Percentiles rank a stretch among this genome's conserved stretches.
These are phyloP conservation scores for Myiagra hebetior DNA, from an alignment of 2,113 vertebrate species.

Conservation along the genomic window DNA sequence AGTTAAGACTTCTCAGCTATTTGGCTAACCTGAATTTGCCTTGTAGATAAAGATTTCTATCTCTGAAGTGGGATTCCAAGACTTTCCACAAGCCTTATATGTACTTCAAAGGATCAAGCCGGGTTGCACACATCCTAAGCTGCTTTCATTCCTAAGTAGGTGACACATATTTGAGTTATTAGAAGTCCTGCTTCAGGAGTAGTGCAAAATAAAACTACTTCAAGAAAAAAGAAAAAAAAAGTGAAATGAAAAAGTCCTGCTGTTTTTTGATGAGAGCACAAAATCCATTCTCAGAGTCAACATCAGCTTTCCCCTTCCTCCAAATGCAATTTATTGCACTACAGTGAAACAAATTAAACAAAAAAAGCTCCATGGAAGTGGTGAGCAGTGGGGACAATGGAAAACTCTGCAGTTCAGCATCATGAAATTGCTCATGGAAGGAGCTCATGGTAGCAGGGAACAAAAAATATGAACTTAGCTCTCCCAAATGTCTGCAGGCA, in stretches of 20 bases:
- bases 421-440: background rate
- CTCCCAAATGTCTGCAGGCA: background rate
- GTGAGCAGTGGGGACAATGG: background rate
- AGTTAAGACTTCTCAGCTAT: background rate
- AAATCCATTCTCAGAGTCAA: background rate
- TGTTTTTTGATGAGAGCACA: background rate
- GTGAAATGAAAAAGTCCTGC: too few species aligned
- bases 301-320: background rate
- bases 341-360: background rate
- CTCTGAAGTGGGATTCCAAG: background rate
- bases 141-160: background rate
- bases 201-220: background rate
- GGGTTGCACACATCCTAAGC: background rate
- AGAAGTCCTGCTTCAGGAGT: background rate
- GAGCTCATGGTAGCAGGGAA: background rate
- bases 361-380: background rate
- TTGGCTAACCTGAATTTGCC: background rate
- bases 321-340: background rate
- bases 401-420: background rate
- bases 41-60: background rate
- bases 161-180: background rate
- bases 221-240: background rate
- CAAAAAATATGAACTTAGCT: background rate
- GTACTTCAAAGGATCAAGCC: conserved; percentile 21
- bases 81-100: background rate